Base-by-base conservation (phyloP, 2,888 invertebrate genomes). In the Protodeltote pygarga region DNA sequence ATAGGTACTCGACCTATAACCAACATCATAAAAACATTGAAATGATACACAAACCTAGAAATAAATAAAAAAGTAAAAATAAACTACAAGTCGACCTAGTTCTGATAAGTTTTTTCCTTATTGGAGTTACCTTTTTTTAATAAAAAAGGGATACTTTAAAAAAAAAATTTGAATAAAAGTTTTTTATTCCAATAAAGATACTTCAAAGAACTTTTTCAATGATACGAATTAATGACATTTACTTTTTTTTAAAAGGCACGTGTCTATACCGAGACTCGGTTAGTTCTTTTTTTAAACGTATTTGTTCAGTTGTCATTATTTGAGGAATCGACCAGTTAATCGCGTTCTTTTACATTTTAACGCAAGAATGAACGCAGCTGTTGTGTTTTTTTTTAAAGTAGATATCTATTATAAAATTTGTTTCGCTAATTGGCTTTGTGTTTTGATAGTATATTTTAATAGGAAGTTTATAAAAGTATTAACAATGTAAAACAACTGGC, bases 301-400 rank as follows among this genome's bases (percentile, higher is more conserved):
- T 85, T 85, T 84, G 76, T 77, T 80, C 84, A 83, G 81, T 75
- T 83, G 83, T 79, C 80, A 77, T 73, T 84, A 75, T 83, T 81
- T 82, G 78, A 77, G 69, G 75, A 77, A 80, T 77, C 75, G 72
- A 23, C 44, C 46, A 52, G 50, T 65, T 76, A 79, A 81, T 78
- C 73, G 71, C 49, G 68, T 72, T 73, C 68, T 69, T 72, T 71
- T 59, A 67, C 63, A 75, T 82, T 79, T 77, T 65, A 59, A 78
- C 81, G 85, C 73, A 59, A 71, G 70, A 65, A 45, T 73, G 79
- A 60, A 67, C 72, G 74, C 85, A 86, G 85, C 86, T 85, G 86
- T 74, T 71, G 65, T 63, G 52, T 67, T 79, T 80, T 77, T 75
- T 65, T 65, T 23, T 10, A 34, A 25, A 34, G 25, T 20, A 38